Conservation (phyloP, 2,797 vertebrate genomes). For the Notolabrus celidotus region DNA sequence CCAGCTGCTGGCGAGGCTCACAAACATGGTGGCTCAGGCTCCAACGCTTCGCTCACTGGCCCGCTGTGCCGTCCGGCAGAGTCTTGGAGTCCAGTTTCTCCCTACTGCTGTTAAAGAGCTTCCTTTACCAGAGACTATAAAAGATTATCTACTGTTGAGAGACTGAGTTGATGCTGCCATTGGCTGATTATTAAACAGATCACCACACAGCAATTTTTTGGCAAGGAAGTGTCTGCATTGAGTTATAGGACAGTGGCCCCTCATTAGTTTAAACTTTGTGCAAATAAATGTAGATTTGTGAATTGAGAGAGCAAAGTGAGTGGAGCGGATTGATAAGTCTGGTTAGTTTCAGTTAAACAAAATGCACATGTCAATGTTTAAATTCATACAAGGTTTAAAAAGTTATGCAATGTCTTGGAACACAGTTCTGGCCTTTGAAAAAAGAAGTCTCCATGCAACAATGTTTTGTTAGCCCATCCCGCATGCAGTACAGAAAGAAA, state of each 20-base stretch:
- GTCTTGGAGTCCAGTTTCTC: conserved; percentile 91
- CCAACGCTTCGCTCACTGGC: conserved; percentile 90
- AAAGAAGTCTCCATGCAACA: background rate
- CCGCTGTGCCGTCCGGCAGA: conserved; percentile 89
- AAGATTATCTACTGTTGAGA: conserved; percentile 92
- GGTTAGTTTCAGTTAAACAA: conserved; percentile 17
- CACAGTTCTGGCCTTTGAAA: background rate
- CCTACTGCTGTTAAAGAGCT: conserved; percentile 93
- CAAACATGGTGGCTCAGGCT: conserved; percentile 88
- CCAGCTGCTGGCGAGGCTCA: conserved; percentile 91
- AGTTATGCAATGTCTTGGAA: background rate
- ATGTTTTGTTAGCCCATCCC: background rate
- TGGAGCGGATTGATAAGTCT: conserved; percentile 2
- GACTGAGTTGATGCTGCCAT: conserved; percentile 74
- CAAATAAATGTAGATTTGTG: conserved; percentile 30
- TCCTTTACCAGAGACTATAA: conserved; percentile 92
- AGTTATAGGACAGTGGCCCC: conserved; percentile 27
- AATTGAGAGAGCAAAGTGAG: conserved; percentile 11
- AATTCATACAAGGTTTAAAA: background rate
- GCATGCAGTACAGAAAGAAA: conserved; percentile 13
- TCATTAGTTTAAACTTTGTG: conserved; percentile 28
- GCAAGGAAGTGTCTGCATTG: conserved; percentile 24
- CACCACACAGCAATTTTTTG: conserved; percentile 46
- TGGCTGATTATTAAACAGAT: conserved; percentile 50
- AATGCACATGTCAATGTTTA: background rate